These are phyloP conservation scores for Trachelus troglodyta DNA, from an alignment of 2,888 invertebrate species.

Conservation along the genomic window DNA sequence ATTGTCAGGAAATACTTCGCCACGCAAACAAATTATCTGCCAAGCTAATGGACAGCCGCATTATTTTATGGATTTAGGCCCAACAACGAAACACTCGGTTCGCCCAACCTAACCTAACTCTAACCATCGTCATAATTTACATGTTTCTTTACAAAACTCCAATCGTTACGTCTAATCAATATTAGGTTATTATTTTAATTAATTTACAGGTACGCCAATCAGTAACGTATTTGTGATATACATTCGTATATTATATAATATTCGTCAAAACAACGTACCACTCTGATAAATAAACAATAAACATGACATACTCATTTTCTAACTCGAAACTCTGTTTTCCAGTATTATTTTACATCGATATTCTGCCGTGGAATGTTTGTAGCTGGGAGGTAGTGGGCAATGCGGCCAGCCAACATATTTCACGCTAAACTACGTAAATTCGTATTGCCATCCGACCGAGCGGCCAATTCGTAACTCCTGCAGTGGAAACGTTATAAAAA, in stretches of 20 bases:
- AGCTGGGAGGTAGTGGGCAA: not conserved
- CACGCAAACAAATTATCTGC: not conserved
- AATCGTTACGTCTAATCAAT: not conserved
- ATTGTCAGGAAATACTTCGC: not conserved
- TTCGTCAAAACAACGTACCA: not conserved
- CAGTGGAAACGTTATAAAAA: not conserved
- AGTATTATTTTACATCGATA: not conserved
- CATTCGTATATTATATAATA: not conserved
- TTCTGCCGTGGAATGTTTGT: not conserved
- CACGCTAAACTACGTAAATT: slow-evolving; percentile 39
- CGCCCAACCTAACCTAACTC: not conserved
- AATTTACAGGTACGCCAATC: not conserved
- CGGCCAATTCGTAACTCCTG: not conserved
- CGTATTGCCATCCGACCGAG: slow-evolving; percentile 19
- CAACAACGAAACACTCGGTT: not conserved
- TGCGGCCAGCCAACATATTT: slow-evolving; percentile 15
- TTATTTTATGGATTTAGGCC: not conserved
- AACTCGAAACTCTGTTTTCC: not conserved
- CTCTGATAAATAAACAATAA: not conserved
- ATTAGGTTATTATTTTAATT: not conserved
- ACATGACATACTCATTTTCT: not conserved
- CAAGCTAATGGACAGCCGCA: not conserved
- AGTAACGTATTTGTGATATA: not conserved
- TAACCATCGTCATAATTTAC: not conserved
- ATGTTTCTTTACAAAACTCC: not conserved